Conservation (phyloP, 1,140 invertebrate genomes). For the Caerostris extrusa region DNA sequence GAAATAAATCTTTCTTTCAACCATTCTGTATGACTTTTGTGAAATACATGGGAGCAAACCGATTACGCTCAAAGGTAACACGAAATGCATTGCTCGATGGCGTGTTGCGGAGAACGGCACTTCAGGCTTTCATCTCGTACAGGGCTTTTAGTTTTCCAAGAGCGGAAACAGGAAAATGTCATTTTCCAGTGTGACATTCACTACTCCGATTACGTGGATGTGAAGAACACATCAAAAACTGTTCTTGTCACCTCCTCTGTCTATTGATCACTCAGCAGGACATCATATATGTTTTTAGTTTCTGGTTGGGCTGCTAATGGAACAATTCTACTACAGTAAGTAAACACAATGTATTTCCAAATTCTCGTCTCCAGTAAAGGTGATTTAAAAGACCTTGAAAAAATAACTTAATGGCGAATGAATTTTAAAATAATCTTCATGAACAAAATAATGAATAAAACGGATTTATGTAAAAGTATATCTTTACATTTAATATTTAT, state of each 20-base stretch:
- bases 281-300: not conserved
- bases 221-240: not conserved
- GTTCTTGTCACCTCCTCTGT: not conserved
- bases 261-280: not conserved
- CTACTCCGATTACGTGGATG: not conserved
- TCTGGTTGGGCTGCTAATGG: not conserved
- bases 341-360: too few species aligned
- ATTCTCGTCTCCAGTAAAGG: too few species aligned
- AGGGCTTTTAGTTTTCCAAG: not conserved
- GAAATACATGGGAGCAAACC: not conserved
- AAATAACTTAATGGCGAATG: too few species aligned
- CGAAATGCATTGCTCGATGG: not conserved
- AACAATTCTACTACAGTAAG: too few species aligned
- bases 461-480: too few species aligned
- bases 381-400: too few species aligned
- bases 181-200: not conserved
- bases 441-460: too few species aligned
- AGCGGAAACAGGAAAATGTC: slow-evolving; percentile 9
- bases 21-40: not conserved
- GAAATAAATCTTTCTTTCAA: not conserved
- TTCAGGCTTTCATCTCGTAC: slow-evolving; percentile 11
- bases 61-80: not conserved
- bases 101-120: not conserved
- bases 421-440: too few species aligned
- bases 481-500: too few species aligned